Conservation (phyloP, 2,888 invertebrate species). For the Hofmannophila pseudospretella region DNA sequence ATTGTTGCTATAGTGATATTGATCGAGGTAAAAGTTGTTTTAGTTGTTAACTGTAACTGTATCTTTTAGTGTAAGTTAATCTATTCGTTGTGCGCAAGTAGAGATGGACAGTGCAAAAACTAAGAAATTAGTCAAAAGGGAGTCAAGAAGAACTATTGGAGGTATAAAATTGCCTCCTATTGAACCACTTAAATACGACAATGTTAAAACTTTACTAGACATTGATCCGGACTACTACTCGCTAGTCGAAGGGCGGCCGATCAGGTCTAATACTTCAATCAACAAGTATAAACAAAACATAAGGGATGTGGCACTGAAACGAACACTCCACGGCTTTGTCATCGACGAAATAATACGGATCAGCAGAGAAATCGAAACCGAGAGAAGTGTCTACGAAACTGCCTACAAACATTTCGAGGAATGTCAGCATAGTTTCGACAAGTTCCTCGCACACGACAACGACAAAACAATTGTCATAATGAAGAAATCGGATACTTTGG, state of each 20-base stretch:
- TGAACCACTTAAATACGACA: conserved; percentile 34
- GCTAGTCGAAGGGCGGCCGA: conserved; percentile 78
- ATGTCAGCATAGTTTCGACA: conserved; percentile 64
- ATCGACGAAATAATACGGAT: conserved; percentile 64
- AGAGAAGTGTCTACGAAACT: conserved; percentile 49
- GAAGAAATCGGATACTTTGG: conserved; percentile 60
- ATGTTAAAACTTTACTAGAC: conserved; percentile 75
- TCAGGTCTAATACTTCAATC: conserved; percentile 74
- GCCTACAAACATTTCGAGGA: conserved; percentile 60
- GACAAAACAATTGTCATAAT: conserved; percentile 67
- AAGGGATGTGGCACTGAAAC: conserved; percentile 57
- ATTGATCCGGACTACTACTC: conserved; percentile 81
- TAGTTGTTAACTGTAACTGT: no score
- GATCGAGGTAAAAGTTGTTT: no score
- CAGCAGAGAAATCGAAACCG: conserved; percentile 56
- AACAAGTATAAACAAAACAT: conserved; percentile 74
- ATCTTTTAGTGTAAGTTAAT: neutral
- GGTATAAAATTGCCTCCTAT: conserved; percentile 63
- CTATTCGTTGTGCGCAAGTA: neutral
- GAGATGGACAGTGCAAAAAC: conserved; percentile 23
- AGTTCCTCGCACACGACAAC: conserved; percentile 65
- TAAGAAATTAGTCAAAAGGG: conserved; percentile 37
- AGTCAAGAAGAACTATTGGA: conserved; percentile 39
- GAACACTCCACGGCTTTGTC: conserved; percentile 53
- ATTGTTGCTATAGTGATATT: conserved; percentile 54